Conservation (phyloP, 2,888 invertebrate genomes). For the Elmis aenea region DNA sequence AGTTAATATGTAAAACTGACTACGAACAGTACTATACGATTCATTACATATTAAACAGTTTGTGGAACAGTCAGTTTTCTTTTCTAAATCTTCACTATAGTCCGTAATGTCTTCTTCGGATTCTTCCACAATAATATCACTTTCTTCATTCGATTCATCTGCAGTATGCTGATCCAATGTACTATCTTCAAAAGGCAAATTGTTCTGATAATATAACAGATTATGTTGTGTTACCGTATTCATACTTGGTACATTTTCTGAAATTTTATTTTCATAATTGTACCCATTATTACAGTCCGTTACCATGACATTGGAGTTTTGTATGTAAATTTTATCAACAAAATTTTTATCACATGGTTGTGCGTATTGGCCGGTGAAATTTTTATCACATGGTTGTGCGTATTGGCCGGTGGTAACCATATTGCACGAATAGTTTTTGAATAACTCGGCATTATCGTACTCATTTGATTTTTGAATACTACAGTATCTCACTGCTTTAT, state of each 20-base stretch:
- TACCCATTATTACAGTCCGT: conserved; percentile 9
- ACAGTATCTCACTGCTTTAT: conserved; percentile 31
- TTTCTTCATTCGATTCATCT: conserved; percentile 40
- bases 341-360: conserved; percentile 2
- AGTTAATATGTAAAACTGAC: conserved; percentile 42
- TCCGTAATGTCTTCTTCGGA: conserved; percentile 39
- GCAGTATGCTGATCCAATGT: conserved; percentile 30
- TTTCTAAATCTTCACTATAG: conserved; percentile 32
- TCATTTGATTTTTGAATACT: conserved; percentile 6
- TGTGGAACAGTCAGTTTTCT: conserved; percentile 23
- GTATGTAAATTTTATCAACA: not conserved
- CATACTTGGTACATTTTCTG: conserved; percentile 5
- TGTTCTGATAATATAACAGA: conserved; percentile 12
- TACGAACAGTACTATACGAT: conserved; percentile 36
- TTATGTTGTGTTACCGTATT: conserved; percentile 13
- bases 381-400: not conserved
- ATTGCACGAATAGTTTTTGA: conserved; percentile 1
- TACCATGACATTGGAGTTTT: not conserved
- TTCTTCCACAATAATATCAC: conserved; percentile 46
- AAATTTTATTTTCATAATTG: conserved; percentile 8
- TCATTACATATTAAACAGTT: conserved; percentile 42
- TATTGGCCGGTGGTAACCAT: not conserved
- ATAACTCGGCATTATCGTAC: not conserved
- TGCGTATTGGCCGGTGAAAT: not conserved
- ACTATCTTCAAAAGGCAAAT: conserved; percentile 18